These are phyloP conservation scores for Actinia equina DNA, from an alignment of 64 coral and sea anemone genomes.

Conservation along the genomic window DNA sequence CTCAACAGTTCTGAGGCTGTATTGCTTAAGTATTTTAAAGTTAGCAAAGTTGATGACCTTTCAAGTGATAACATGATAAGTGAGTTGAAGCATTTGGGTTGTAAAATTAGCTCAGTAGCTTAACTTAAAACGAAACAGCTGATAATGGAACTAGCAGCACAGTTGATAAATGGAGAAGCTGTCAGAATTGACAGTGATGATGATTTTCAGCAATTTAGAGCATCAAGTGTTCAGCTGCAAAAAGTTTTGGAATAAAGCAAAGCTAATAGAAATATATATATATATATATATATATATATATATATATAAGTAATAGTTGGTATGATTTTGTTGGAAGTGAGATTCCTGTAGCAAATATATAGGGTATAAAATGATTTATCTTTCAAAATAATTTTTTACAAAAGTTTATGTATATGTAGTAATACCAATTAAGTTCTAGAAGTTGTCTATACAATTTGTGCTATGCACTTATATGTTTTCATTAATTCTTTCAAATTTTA, in stretches of 20 bases:
- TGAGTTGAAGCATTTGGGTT: constrained; percentile 8
- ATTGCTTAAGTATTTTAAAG: not conserved
- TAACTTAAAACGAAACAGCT: not conserved
- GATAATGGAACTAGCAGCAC: not conserved
- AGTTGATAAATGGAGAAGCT: constrained; percentile 9
- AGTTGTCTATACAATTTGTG: no score
- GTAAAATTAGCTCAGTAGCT: not conserved
- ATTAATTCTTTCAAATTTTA: no score
- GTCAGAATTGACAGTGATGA: not conserved
- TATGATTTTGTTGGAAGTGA: no score
- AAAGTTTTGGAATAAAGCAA: not conserved
- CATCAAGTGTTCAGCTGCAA: constrained; percentile 10
- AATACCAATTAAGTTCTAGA: no score
- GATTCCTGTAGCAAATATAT: no score
- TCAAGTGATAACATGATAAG: constrained; percentile 9
- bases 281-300: no score
- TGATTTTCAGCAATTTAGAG: not conserved
- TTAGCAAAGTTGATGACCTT: constrained; percentile 12
- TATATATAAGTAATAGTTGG: no score
- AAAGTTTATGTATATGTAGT: no score
- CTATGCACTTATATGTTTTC: no score
- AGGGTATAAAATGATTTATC: no score
- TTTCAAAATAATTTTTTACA: no score
- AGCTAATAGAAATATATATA: not conserved
- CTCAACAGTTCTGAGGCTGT: constrained; percentile 5